These are phyloP conservation scores for Congeria kusceri DNA, from an alignment of 2,888 invertebrate species.

Conservation along the genomic window DNA sequence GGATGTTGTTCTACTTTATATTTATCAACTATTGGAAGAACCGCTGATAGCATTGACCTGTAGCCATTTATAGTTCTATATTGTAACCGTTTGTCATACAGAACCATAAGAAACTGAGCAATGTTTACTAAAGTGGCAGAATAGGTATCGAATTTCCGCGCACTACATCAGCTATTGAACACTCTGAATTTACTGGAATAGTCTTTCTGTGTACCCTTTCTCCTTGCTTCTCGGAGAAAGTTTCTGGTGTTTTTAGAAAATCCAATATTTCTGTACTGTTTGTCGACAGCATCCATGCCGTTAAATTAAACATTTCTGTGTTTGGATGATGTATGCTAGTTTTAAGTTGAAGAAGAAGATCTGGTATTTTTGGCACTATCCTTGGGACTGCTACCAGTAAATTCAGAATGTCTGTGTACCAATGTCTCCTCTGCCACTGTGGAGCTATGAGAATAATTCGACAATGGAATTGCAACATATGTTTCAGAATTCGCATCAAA, in stretches of 20 bases:
- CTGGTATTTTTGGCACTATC: not conserved
- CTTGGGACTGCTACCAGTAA: slow-evolving; percentile 13
- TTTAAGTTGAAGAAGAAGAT: slow-evolving; percentile 17
- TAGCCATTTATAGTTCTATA: slow-evolving; percentile 51
- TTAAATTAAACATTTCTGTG: slow-evolving; percentile 12
- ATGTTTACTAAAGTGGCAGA: slow-evolving; percentile 32
- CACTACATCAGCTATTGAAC: slow-evolving; percentile 48
- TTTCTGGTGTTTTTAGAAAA: slow-evolving; percentile 44
- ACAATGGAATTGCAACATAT: slow-evolving; percentile 13
- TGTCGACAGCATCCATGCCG: slow-evolving; percentile 21
- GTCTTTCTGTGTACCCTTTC: slow-evolving; percentile 40
- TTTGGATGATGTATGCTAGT: slow-evolving; percentile 4
- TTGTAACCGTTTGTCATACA: slow-evolving; percentile 37
- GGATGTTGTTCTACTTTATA: slow-evolving; percentile 49
- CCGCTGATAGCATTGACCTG: slow-evolving; percentile 45
- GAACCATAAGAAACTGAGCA: slow-evolving; percentile 39
- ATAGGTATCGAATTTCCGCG: slow-evolving; percentile 45
- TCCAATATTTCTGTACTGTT: slow-evolving; percentile 10
- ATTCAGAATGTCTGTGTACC: slow-evolving; percentile 15
- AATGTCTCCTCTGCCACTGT: slow-evolving; percentile 19
- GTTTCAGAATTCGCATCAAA: slow-evolving; percentile 41
- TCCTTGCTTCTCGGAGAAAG: slow-evolving; percentile 38
- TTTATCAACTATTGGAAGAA: slow-evolving; percentile 30
- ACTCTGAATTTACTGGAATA: slow-evolving; percentile 38
- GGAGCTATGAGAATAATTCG: slow-evolving; percentile 26